A percentile compares a stretch with the other conserved stretches of the same genome.
Conservation (phyloP, 2,113 vertebrate species). For the Globicephala melas region DNA sequence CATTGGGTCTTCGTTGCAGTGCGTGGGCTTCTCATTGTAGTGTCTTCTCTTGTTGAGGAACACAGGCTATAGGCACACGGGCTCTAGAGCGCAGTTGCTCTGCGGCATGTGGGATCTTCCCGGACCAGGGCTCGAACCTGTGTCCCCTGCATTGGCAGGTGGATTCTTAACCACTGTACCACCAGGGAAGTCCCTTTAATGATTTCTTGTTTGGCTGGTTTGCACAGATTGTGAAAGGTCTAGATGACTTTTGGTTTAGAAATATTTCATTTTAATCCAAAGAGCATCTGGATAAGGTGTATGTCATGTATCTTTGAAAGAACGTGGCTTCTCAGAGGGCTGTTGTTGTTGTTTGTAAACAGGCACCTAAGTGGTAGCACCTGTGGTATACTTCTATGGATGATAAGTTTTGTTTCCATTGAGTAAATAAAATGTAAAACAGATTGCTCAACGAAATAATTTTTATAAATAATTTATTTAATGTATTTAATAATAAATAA, state of each 20-base stretch:
- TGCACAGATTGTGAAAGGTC: not conserved
- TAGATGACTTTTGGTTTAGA: not conserved
- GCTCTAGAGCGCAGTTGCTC: too few relatives aligned
- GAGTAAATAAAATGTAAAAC: not conserved
- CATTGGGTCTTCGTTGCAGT: too few relatives aligned
- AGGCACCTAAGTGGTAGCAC: not conserved
- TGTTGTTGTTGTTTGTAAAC: accelerated
- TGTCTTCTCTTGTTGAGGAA: too few relatives aligned
- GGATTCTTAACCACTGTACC: too few relatives aligned
- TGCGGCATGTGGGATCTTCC: too few relatives aligned
- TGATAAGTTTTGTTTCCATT: not conserved
- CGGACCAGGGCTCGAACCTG: too few relatives aligned
- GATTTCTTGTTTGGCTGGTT: not conserved
- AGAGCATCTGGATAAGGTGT: not conserved
- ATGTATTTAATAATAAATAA: not conserved
- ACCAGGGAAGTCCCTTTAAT: too few relatives aligned
- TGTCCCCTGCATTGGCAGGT: too few relatives aligned
- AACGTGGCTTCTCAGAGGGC: not conserved
- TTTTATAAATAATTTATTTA: not conserved
- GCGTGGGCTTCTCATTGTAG: too few relatives aligned
- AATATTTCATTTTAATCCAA: not conserved
- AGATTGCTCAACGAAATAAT: not conserved
- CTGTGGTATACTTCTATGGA: not conserved
- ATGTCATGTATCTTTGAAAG: not conserved
- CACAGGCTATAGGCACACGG: too few relatives aligned